These are phyloP conservation scores for Nyctibius bracteatus DNA, from an alignment of 2,113 vertebrate genomes.

Conservation along the genomic window DNA sequence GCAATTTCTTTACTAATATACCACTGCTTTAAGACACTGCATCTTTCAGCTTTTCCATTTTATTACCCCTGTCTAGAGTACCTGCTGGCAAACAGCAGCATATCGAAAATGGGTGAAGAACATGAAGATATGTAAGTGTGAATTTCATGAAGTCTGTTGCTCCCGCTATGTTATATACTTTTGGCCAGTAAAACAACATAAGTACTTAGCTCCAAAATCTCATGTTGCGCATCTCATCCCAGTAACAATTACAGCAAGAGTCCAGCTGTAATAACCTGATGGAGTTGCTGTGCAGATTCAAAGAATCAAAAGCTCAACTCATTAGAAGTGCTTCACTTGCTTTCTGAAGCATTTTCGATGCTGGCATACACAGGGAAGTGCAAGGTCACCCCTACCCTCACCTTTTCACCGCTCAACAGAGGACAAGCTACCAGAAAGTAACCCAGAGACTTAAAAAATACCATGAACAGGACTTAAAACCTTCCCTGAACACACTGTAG, in stretches of 20 bases:
- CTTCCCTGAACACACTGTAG: background rate
- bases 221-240: constrained; percentile 58
- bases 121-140: constrained; percentile 58
- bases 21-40: constrained; percentile 40
- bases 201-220: constrained; percentile 54
- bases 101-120: constrained; percentile 54
- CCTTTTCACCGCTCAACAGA: background rate
- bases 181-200: constrained; percentile 62
- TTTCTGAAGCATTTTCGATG: constrained; percentile 38
- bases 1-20: background rate
- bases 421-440: constrained; percentile 17
- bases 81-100: constrained; percentile 70
- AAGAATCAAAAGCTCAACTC: constrained; percentile 66
- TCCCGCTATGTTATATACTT: constrained; percentile 42
- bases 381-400: background rate
- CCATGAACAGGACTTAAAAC: background rate
- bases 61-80: constrained; percentile 49
- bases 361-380: background rate
- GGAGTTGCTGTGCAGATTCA: constrained; percentile 58
- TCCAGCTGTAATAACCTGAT: constrained; percentile 72
- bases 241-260: constrained; percentile 66
- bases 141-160: constrained; percentile 52
- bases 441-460: constrained; percentile 19
- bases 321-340: constrained; percentile 58
- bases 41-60: constrained; percentile 62